These are phyloP conservation scores for Intellagama lesueurii DNA, from an alignment of 2,797 vertebrate species.

Conservation along the genomic window DNA sequence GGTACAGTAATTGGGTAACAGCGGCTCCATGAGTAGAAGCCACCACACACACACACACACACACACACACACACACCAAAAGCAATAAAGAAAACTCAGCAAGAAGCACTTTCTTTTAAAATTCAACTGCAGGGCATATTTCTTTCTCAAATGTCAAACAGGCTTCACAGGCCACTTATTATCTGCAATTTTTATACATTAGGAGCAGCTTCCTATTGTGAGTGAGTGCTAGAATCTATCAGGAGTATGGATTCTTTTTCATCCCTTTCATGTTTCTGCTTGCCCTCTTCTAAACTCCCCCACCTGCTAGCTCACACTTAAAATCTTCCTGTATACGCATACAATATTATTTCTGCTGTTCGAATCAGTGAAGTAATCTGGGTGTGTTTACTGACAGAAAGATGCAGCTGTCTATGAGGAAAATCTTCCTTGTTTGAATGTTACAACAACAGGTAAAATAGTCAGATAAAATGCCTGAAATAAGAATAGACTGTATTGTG, in stretches of 20 bases:
- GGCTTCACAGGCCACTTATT: slow-evolving; percentile 6
- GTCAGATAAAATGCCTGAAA: background rate
- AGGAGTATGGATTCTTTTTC: slow-evolving; percentile 44
- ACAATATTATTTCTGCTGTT: background rate
- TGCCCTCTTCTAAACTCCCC: slow-evolving; percentile 47
- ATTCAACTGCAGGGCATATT: background rate
- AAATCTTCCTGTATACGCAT: slow-evolving; percentile 12
- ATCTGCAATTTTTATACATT: slow-evolving; percentile 43
- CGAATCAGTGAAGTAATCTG: background rate
- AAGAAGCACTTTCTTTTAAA: slow-evolving; percentile 10
- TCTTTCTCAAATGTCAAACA: slow-evolving; percentile 31
- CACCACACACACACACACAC: background rate
- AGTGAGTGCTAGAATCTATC: slow-evolving; percentile 51
- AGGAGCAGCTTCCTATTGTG: slow-evolving; percentile 46
- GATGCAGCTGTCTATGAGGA: background rate
- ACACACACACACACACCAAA: background rate
- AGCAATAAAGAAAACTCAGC: background rate
- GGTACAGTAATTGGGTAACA: background rate
- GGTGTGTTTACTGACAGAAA: background rate
- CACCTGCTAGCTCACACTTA: slow-evolving; percentile 26
- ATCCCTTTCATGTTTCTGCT: slow-evolving; percentile 62
- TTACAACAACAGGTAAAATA: background rate
- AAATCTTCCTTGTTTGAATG: background rate
- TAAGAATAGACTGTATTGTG: background rate
- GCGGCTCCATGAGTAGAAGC: background rate